These are phyloP conservation scores for Coryphaenoides rupestris DNA, from an alignment of 2,113 vertebrate species.

Conservation along the genomic window DNA sequence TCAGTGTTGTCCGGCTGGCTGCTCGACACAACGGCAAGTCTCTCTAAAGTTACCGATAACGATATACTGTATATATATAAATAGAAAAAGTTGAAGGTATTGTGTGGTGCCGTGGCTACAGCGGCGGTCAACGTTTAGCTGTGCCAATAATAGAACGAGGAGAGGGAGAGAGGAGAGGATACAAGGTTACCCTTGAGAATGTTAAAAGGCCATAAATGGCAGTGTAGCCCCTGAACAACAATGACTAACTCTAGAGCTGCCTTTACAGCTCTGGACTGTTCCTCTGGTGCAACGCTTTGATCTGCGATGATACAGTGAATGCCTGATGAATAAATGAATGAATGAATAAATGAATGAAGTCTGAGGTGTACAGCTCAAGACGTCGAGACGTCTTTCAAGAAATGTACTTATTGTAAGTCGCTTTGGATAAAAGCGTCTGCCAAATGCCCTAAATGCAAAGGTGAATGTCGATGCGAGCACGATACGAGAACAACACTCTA, in stretches of 20 bases:
- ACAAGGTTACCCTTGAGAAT: background rate
- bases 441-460: no score
- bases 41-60: constrained; percentile 74
- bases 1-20: constrained; percentile 36
- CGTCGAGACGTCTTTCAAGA: no score
- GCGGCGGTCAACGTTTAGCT: constrained; percentile 71
- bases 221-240: constrained; percentile 23
- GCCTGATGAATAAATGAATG: no score
- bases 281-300: background rate
- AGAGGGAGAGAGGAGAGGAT: constrained; percentile 6
- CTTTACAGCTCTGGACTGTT: constrained; percentile 24
- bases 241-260: constrained; percentile 16
- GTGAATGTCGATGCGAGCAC: no score
- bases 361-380: no score
- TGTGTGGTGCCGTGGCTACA: constrained; percentile 65
- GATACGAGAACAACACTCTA: no score
- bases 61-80: constrained; percentile 74
- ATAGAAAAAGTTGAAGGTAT: constrained; percentile 69
- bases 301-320: no score
- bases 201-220: constrained; percentile 8
- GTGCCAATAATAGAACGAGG: constrained; percentile 37
- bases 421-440: no score
- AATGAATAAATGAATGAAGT: no score
- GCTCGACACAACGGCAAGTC: constrained; percentile 54
- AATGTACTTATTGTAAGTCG: no score